Evolutionary conservation across 2,888 invertebrate genomes (phyloP).

Genomic region (Pemphredon lugubris): DNA sequence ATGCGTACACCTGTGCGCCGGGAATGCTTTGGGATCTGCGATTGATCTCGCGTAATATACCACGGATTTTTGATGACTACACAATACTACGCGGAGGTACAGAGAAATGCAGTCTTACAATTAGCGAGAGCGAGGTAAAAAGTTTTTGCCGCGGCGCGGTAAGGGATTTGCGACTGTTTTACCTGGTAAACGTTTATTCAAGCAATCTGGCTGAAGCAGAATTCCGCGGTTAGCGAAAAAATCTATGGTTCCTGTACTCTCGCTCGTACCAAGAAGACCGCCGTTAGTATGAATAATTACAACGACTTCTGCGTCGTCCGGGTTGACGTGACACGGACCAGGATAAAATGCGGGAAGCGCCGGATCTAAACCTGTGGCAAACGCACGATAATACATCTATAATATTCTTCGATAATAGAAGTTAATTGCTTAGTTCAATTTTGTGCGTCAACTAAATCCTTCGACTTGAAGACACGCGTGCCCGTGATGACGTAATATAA

Average conservation of each 20-base stretch:
- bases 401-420: background rate
- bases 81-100: no score
- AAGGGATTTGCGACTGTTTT: no score
- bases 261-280: conserved; percentile 64
- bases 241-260: conserved; percentile 67
- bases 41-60: conserved; percentile 41
- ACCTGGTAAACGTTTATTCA: background rate
- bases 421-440: background rate
- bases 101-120: no score
- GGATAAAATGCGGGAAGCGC: conserved; percentile 71
- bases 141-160: no score
- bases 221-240: conserved; percentile 71
- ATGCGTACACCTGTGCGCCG: conserved; percentile 47
- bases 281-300: conserved; percentile 73
- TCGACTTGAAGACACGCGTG: no score
- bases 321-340: conserved; percentile 60
- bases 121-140: no score
- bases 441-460: background rate
- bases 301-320: conserved; percentile 61
- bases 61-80: conserved; percentile 39
- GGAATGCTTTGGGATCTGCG: conserved; percentile 48
- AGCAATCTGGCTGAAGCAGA: conserved; percentile 71
- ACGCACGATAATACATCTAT: background rate
- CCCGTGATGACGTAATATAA: no score
- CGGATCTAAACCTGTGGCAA: conserved; percentile 69